phyloP scores from a whole-genome alignment of 1,140 invertebrate genomes.

The Diprion similis region DNA sequence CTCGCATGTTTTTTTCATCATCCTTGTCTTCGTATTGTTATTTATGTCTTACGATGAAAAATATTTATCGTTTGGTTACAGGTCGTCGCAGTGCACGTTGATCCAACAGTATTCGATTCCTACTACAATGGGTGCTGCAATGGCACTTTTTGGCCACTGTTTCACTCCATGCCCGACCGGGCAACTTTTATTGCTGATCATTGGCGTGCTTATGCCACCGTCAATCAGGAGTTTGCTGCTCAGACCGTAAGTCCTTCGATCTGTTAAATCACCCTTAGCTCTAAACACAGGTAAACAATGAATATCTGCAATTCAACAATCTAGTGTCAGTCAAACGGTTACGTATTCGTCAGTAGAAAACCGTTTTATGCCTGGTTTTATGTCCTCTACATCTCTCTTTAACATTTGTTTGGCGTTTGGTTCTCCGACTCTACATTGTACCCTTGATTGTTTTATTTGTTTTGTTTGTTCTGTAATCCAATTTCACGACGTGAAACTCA shows the following conservation, averaged over 20 bases:
- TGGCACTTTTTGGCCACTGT: constrained; percentile 90
- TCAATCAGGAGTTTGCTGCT: constrained; percentile 84
- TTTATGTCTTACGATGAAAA: too few species aligned
- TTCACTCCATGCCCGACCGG: constrained; percentile 88
- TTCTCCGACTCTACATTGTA: too few species aligned
- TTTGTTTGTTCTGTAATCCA: not conserved
- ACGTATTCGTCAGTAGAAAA: too few species aligned
- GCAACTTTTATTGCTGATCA: constrained; percentile 80
- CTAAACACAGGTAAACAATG: too few species aligned
- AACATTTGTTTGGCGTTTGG: too few species aligned
- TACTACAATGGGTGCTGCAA: constrained; percentile 95
- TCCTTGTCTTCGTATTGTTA: not conserved
- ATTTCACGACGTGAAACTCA: not conserved
- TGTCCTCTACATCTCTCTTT: too few species aligned
- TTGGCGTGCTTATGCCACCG: constrained; percentile 82
- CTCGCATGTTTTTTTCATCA: not conserved
- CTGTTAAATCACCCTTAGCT: not conserved
- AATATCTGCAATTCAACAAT: too few species aligned
- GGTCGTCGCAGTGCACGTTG: constrained; percentile 82
- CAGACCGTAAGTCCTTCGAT: constrained; percentile 67
- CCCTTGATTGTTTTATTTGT: too few species aligned
- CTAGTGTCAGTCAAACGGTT: too few species aligned
- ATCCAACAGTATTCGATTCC: constrained; percentile 77
- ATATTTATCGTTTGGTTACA: constrained; percentile 48
- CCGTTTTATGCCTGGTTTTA: too few species aligned